Evolutionary conservation across 2,797 vertebrate genomes (phyloP).

Genomic region (Tapera naevia): DNA sequence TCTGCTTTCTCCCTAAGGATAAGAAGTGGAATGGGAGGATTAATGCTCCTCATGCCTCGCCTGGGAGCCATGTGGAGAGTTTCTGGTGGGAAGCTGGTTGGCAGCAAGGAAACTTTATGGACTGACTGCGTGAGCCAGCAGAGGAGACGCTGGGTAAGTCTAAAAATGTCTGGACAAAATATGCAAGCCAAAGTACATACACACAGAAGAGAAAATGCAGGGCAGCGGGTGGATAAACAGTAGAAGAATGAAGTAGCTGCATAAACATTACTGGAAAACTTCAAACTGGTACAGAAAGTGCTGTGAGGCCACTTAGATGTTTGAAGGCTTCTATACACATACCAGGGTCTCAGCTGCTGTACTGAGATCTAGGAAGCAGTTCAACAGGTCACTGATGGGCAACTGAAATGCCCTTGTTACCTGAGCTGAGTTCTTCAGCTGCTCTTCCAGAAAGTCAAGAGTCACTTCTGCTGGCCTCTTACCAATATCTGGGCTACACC

Average conservation of each 20-base stretch:
- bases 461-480: rapidly evolving
- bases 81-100: constrained; percentile 47
- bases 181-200: constrained; percentile 18
- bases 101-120: constrained; percentile 24
- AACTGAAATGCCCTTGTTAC: not conserved
- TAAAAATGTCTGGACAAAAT: constrained; percentile 16
- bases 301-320: not conserved
- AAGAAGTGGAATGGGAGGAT: not conserved
- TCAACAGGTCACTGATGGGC: not conserved
- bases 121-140: not conserved
- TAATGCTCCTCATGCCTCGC: not conserved
- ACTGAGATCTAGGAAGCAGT: not conserved
- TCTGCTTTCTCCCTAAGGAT: not conserved
- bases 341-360: not conserved
- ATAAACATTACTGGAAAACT: constrained; percentile 32
- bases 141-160: constrained; percentile 27
- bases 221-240: constrained; percentile 11
- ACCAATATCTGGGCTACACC: not conserved
- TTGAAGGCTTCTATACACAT: not conserved
- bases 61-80: constrained; percentile 13
- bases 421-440: not conserved
- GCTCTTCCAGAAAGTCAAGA: not conserved
- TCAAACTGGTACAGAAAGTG: not conserved
- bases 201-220: not conserved
- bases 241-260: constrained; percentile 12